These are phyloP conservation scores for Phataginus tricuspis DNA, from an alignment of 2,797 vertebrate species.

Conservation along the genomic window DNA sequence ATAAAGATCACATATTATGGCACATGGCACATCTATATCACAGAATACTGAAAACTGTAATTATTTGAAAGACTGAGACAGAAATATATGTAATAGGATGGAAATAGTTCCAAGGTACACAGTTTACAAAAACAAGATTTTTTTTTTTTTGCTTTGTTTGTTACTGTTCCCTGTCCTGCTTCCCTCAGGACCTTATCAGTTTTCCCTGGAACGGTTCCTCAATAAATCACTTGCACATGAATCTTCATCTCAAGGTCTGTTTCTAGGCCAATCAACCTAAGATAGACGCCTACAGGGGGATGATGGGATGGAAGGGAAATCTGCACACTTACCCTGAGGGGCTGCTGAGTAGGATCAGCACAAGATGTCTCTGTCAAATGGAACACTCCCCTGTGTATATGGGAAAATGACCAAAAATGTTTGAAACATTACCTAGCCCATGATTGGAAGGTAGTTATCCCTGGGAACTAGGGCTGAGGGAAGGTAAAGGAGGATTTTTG, in stretches of 20 bases:
- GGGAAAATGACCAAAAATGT: slow-evolving; percentile 9
- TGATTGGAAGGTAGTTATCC: not conserved
- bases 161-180: slow-evolving; percentile 30
- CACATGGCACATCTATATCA: not conserved
- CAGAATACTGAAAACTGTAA: slow-evolving; percentile 9
- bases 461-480: not conserved
- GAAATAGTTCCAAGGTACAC: not conserved
- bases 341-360: not conserved
- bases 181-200: slow-evolving; percentile 57
- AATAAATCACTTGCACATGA: slow-evolving; percentile 61
- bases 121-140: slow-evolving; percentile 46
- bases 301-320: not conserved
- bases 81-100: not conserved
- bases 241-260: slow-evolving; percentile 62
- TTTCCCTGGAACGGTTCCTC: not conserved
- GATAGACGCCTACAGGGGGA: not conserved
- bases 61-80: not conserved
- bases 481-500: not conserved
- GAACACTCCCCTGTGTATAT: not conserved
- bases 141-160: slow-evolving; percentile 36
- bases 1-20: slow-evolving; percentile 24
- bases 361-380: not conserved
- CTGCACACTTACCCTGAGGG: not conserved
- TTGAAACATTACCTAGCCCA: not conserved
- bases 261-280: slow-evolving; percentile 57